Evolutionary conservation across 2,797 vertebrate species (phyloP), one percentile per base, ranked within the genome.

Genomic region (Tadarida brasiliensis): DNA sequence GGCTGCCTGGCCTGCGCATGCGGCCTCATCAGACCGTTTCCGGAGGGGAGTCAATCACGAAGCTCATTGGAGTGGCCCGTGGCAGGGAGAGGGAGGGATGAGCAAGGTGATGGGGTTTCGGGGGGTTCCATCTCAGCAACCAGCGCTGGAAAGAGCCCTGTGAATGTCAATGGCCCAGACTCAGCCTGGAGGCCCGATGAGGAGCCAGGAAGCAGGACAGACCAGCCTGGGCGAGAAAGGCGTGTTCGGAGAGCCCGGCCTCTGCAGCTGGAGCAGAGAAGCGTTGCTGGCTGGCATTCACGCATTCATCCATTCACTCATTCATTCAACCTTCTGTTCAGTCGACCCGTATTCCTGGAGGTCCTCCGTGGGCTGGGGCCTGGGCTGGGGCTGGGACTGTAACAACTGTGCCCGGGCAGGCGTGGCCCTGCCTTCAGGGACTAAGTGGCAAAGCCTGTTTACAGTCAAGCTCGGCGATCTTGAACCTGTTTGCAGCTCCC

Each of bases 31-130:
- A 90, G 78, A 81, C 85, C 24, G 2, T 68, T 94, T 93, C 78
- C 70, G 83, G 94, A 87, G 89, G 93, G 93, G 85, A 95, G 92
- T 97, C 95, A 93, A 95, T 97, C 96, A 93, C 78, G 95, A 96
- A 65, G 93, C 94, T 93, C 10, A 0, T 85, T 30, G 51, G 65
- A 74, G 63, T n/a, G 14, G 0, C 11, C 65, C 16, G 44, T 6
- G 65, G 35, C 39, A 24, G 74, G 87, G 24, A 70, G 74, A 28
- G 74, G 87, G 24, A 70, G 74, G 33, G 15, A 20, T 5, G 0
- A 54, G 70, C 71, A 47, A 49, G 74, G 74, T 10, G 74, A 71
- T 2, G 20, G 86, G 71, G n/a, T 24, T 59, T 59, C 11, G 1
- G n/a, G 86, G 47, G 28, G 10, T n/a, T 73, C 65, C 71, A 1